Conservation (phyloP, 2,888 invertebrate genomes). For the Pollenia griseotomentosa region DNA sequence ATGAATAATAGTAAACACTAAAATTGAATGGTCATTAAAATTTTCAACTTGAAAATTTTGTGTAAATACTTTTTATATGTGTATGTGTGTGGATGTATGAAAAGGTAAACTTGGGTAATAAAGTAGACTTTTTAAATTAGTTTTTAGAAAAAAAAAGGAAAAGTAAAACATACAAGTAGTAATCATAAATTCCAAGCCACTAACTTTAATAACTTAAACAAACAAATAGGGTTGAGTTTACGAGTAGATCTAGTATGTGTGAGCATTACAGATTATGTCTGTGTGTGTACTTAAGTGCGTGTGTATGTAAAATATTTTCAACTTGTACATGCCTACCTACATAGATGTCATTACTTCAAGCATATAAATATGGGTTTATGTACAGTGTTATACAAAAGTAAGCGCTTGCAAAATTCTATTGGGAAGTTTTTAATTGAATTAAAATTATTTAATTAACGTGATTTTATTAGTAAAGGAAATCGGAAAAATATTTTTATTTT, state of each 20-base stretch:
- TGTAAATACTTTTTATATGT: background rate
- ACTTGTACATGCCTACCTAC: background rate
- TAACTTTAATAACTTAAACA: slow-evolving; percentile 68
- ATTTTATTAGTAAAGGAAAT: too few relatives aligned
- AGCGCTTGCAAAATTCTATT: background rate
- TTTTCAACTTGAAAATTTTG: slow-evolving; percentile 26
- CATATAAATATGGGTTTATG: background rate
- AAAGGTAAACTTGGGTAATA: slow-evolving; percentile 36
- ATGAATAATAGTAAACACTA: slow-evolving; percentile 30
- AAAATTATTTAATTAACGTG: background rate
- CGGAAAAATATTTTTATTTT: too few relatives aligned
- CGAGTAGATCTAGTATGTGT: background rate
- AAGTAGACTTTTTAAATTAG: slow-evolving; percentile 47
- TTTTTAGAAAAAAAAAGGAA: slow-evolving; percentile 11
- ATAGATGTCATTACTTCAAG: slow-evolving; percentile 13
- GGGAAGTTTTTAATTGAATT: background rate
- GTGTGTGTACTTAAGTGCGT: background rate
- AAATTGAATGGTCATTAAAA: slow-evolving; percentile 55
- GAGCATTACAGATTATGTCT: background rate
- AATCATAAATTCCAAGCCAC: slow-evolving; percentile 66
- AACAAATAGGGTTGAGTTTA: slow-evolving; percentile 34
- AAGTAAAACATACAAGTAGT: slow-evolving; percentile 11
- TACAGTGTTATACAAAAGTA: slow-evolving; percentile 20
- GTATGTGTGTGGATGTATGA: background rate
- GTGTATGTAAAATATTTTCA: slow-evolving; percentile 24